A percentile compares a stretch with the other conserved stretches of the same genome.
Conservation (phyloP, 1,140 invertebrate genomes). For the Zaprionus camerounensis region DNA sequence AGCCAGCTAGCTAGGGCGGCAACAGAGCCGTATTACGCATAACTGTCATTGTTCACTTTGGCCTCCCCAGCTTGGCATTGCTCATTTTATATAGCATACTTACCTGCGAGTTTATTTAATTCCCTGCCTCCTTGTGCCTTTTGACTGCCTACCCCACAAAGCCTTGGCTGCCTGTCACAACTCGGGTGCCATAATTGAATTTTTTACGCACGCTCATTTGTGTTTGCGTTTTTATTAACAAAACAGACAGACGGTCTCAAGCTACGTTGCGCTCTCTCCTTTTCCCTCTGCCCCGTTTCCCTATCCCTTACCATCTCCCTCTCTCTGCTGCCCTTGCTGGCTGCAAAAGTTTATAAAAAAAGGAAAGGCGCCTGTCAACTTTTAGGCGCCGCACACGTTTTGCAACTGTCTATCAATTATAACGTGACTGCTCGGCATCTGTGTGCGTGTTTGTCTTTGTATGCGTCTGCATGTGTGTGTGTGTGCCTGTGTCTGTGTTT, state of each 20-base stretch:
- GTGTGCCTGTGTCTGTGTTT: constrained; percentile 26
- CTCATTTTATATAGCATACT: constrained; percentile 60
- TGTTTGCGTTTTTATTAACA: constrained; percentile 80
- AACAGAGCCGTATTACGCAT: constrained; percentile 49
- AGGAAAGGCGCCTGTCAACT: constrained; percentile 62
- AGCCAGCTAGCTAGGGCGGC: not conserved
- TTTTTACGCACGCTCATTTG: constrained; percentile 82
- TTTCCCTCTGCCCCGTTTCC: not conserved
- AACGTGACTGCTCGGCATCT: constrained; percentile 69
- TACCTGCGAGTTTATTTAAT: constrained; percentile 74
- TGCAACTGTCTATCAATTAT: constrained; percentile 82
- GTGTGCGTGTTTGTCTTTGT: constrained; percentile 35
- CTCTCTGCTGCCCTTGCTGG: not conserved
- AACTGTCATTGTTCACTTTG: constrained; percentile 66
- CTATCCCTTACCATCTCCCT: not conserved
- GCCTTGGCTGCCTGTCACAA: constrained; percentile 30
- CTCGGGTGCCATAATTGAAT: constrained; percentile 72
- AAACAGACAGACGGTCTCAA: constrained; percentile 48
- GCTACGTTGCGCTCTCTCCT: not conserved
- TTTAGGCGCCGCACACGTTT: constrained; percentile 67
- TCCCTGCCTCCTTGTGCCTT: constrained; percentile 47
- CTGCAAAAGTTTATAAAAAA: constrained; percentile 41
- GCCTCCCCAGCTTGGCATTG: not conserved
- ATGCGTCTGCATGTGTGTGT: constrained; percentile 29
- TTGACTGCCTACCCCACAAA: constrained; percentile 34